Percentiles rank a stretch among this genome's conserved stretches.
Evolutionary conservation across 2,888 invertebrate species (phyloP).

Genomic region (Coenonympha glycerion): DNA sequence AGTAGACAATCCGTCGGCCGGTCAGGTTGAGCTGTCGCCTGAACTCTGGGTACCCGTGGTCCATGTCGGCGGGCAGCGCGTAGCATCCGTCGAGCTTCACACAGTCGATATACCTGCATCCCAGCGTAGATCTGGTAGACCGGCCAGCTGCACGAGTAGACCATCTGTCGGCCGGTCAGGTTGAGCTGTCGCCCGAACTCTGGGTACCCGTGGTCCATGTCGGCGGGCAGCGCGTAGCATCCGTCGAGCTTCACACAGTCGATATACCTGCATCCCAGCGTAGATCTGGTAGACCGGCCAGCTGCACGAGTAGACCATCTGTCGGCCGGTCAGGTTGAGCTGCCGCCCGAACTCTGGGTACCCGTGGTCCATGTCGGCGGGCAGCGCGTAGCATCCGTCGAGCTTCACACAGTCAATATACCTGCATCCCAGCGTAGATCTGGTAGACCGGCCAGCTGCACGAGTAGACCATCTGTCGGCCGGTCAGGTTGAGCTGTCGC

Average conservation of each 20-base stretch:
- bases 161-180: slow-evolving; percentile 73
- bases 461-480: too few species aligned
- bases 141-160: slow-evolving; percentile 94
- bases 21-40: too few species aligned
- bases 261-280: slow-evolving; percentile 82
- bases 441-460: too few species aligned
- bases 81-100: too few species aligned
- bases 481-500: too few species aligned
- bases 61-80: too few species aligned
- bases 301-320: slow-evolving; percentile 98
- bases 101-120: slow-evolving; percentile 74
- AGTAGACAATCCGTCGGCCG: slow-evolving; percentile 42
- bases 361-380: slow-evolving; percentile 90
- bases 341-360: slow-evolving; percentile 95
- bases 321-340: slow-evolving; percentile 91
- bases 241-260: too few species aligned
- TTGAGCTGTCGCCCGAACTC: too few species aligned
- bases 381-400: slow-evolving; percentile 96
- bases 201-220: too few species aligned
- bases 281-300: slow-evolving; percentile 99
- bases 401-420: slow-evolving; percentile 98
- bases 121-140: slow-evolving; percentile 96
- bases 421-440: too few species aligned
- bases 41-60: too few species aligned
- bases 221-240: too few species aligned